Evolutionary conservation across 2,888 invertebrate species (phyloP), one percentile per base, ranked within the genome.

Genomic region (Pyrocoelia pectoralis): DNA sequence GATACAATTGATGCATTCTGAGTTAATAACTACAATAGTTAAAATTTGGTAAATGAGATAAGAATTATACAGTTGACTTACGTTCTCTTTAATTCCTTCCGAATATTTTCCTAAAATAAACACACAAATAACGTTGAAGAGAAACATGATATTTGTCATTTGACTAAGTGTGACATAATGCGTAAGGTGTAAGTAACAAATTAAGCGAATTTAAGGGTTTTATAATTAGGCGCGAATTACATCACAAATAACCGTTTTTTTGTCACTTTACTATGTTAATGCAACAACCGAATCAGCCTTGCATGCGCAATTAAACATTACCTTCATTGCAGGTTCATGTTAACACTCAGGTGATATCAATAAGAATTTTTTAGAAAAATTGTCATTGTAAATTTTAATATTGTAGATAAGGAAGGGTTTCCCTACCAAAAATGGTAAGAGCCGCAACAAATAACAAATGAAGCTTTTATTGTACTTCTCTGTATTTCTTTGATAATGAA

Each of bases 291-390:
- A 1, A 15, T 8, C 13, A 43, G 13, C 41, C 41, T 43, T 43
- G 41, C 3, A 43, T 43, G 41, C 41, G 12, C 9, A 13, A 43
- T 43, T 43, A 8, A 43, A 43, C 41, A 15, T 13, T 43, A 43
- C 41, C 41, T 43, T 43, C 41, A n/a, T 4, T 33, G n/a, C 9
- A 33, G 8, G 33, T n/a, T 33, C 2, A 5, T 24, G 24, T 24
- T 24, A 5, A 24, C 24, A 24, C 24, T 5, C 24, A 24, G 24
- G 4, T 8, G 8, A 24, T 8, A 33, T 4, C n/a, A n/a, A n/a
- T 33, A 8, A n/a, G 3, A 33, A 33, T 33, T 4, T 33, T 33
- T 33, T 58, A 52, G 38, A 24, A n/a, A 24, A 55, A 18, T 18
- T 46, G n/a, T n/a, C n/a, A n/a, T n/a, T n/a, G n/a, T n/a, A n/a